Evolutionary conservation across 2,113 vertebrate species (phyloP).

Genomic region (Sebastes fasciatus): DNA sequence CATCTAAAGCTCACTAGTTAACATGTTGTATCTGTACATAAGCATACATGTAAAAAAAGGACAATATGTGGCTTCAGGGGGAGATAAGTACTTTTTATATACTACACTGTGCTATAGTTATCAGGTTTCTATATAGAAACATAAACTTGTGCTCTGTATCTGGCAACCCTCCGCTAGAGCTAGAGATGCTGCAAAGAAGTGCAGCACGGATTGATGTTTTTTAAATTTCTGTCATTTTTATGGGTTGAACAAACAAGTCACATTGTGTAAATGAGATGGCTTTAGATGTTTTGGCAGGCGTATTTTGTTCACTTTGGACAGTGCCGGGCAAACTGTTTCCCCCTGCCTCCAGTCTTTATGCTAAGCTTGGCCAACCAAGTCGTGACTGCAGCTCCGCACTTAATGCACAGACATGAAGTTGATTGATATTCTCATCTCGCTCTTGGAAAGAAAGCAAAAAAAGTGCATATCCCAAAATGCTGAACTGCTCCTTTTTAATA

Average conservation of each 20-base stretch:
- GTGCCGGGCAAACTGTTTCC: not conserved
- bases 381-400: not conserved
- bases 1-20: not conserved
- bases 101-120: not conserved
- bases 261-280: not conserved
- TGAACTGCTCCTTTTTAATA: not conserved
- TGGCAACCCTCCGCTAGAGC: not conserved
- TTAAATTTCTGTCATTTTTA: no score
- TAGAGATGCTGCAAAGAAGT: not conserved
- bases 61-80: not conserved
- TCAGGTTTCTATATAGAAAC: not conserved
- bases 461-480: not conserved
- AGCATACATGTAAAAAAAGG: not conserved
- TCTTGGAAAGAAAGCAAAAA: not conserved
- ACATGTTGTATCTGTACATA: not conserved
- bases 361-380: no score
- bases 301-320: not conserved
- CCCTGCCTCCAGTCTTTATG: no score
- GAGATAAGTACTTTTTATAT: not conserved
- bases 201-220: no score
- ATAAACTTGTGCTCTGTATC: not conserved
- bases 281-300: not conserved
- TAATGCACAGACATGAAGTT: not conserved
- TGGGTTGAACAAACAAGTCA: no score
- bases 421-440: not conserved